phyloP scores from a whole-genome alignment of 2,888 invertebrate genomes.

The Linyphia triangularis region DNA sequence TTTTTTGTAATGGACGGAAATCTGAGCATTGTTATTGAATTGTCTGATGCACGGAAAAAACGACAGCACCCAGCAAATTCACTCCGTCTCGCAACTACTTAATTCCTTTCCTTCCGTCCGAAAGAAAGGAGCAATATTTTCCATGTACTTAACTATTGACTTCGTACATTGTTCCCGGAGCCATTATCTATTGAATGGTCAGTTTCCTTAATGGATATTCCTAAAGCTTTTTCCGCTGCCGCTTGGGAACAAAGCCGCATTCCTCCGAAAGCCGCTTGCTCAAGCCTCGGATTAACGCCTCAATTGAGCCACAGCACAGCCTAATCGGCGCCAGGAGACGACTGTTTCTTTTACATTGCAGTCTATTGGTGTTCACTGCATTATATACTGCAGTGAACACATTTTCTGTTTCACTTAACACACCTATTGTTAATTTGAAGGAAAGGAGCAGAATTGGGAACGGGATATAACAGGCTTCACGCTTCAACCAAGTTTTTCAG shows the following conservation, averaged over 20 bases:
- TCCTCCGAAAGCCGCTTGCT: slow-evolving; percentile 42
- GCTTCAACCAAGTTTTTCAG: too few species aligned
- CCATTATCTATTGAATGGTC: slow-evolving; percentile 54
- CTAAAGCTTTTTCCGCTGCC: slow-evolving; percentile 46
- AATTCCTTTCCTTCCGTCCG: background rate
- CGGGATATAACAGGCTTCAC: background rate
- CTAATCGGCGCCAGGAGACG: slow-evolving; percentile 60
- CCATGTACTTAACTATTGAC: slow-evolving; percentile 10
- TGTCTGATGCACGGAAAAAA: too few species aligned
- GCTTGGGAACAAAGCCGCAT: slow-evolving; percentile 38
- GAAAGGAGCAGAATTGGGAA: background rate
- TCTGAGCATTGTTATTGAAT: too few species aligned
- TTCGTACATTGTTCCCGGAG: background rate
- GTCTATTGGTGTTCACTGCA: slow-evolving; percentile 17
- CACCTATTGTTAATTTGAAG: slow-evolving; percentile 25
- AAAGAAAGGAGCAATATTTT: slow-evolving; percentile 14
- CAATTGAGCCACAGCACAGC: slow-evolving; percentile 55
- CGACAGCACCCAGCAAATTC: too few species aligned
- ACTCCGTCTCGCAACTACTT: too few species aligned
- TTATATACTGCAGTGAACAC: slow-evolving; percentile 33
- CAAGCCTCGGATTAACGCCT: slow-evolving; percentile 69
- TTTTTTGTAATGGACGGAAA: too few species aligned
- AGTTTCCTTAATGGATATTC: slow-evolving; percentile 57
- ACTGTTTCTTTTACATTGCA: slow-evolving; percentile 16
- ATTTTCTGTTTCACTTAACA: slow-evolving; percentile 26